These are phyloP conservation scores for Solea senegalensis DNA, from an alignment of 2,113 vertebrate genomes.

Conservation along the genomic window DNA sequence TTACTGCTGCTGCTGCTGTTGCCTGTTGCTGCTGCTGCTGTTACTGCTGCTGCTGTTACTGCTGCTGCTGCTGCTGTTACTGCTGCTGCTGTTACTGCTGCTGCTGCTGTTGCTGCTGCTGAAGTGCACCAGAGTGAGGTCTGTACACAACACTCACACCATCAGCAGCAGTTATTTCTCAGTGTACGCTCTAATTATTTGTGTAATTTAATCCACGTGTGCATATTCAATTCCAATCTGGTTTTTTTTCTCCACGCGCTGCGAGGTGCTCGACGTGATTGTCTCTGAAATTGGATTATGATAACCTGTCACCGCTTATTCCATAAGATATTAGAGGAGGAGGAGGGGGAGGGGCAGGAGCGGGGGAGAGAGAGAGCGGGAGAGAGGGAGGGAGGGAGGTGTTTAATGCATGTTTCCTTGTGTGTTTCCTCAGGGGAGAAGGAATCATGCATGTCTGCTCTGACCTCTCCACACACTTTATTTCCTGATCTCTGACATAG, in stretches of 20 bases:
- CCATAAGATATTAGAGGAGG: conserved; percentile 79
- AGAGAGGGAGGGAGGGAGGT: conserved; percentile 35
- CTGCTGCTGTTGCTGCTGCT: conserved; percentile 70
- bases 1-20: neutral
- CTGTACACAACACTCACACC: conserved; percentile 66
- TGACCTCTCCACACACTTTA: conserved; percentile 59
- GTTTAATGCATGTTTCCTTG: conserved; percentile 68
- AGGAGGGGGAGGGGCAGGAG: conserved; percentile 51
- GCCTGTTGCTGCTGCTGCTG: neutral
- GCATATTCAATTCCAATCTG: conserved; percentile 79
- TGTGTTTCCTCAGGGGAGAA: conserved; percentile 49
- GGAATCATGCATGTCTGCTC: conserved; percentile 55
- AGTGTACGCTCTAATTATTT: conserved; percentile 80
- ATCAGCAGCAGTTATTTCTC: conserved; percentile 74
- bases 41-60: too few relatives aligned
- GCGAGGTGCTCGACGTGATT: conserved; percentile 75
- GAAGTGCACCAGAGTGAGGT: conserved; percentile 69
- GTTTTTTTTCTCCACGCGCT: conserved; percentile 63
- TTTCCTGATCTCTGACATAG: conserved; percentile 68
- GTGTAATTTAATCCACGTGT: conserved; percentile 79
- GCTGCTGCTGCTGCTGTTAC: too few relatives aligned
- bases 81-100: conserved; percentile 9
- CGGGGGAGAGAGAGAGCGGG: neutral
- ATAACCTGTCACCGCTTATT: conserved; percentile 85
- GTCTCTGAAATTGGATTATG: conserved; percentile 87